A percentile compares a stretch with the other conserved stretches of the same genome.
These are phyloP conservation scores for Aporrectodea caliginosa DNA, from an alignment of 1,140 invertebrate species.

Conservation along the genomic window DNA sequence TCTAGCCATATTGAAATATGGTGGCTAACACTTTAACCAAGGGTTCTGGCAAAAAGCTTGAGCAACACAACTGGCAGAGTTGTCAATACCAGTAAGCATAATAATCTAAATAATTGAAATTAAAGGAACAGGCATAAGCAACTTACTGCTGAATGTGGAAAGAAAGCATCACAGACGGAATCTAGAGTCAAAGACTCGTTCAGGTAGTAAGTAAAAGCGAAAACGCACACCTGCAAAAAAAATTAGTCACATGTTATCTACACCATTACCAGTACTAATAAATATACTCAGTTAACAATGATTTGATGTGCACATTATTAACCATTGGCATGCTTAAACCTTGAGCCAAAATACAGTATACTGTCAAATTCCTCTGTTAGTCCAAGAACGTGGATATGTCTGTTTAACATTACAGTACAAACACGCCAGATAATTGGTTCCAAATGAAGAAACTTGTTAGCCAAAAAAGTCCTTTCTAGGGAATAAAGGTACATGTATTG, in stretches of 20 bases:
- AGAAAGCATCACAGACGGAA: background rate
- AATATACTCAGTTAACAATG: too few species aligned
- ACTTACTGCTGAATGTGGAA: background rate
- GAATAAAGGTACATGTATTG: background rate
- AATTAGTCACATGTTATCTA: background rate
- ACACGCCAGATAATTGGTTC: too few species aligned
- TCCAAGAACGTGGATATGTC: background rate
- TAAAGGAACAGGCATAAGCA: background rate
- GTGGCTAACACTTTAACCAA: background rate
- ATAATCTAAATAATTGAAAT: background rate
- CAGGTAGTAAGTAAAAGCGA: background rate
- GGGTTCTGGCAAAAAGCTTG: background rate
- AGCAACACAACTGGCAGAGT: background rate
- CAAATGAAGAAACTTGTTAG: too few species aligned
- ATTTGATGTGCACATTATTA: too few species aligned
- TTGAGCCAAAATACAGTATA: background rate
- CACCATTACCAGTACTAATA: background rate
- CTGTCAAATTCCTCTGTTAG: background rate
- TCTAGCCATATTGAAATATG: background rate
- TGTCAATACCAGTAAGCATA: background rate
- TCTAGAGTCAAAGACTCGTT: background rate
- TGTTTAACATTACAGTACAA: background rate
- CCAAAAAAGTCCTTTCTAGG: too few species aligned
- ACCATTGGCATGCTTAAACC: background rate
- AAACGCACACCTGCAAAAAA: background rate